Base-by-base conservation (phyloP, 2,797 vertebrate genomes). In the Nyctibius grandis region DNA sequence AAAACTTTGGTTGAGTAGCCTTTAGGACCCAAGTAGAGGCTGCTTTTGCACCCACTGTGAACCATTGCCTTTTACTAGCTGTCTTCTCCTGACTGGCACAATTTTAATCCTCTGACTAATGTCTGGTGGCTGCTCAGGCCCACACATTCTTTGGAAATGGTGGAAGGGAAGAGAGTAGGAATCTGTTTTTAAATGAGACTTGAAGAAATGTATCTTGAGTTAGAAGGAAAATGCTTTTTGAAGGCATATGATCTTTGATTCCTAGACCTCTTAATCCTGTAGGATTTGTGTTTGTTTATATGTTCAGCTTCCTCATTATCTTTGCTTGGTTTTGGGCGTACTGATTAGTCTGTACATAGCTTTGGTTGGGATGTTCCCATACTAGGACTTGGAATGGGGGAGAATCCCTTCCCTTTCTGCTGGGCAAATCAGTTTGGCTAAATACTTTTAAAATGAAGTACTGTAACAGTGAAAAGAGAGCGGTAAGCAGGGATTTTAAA, bases 241-340 rank as follows among this genome's bases (percentile, higher is more conserved):
- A 93, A 90, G 53, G 17, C 74, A 6, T 74, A 6, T 15, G 45
- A 47, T 77, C 74, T 92, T 93, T 85, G 75, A 82, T 91, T 94
- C 15, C 60, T 88, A 53, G 87, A 79, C 33, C 19, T 93, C 53
- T 87, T 95, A 95, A 96, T 93, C 70, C 63, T 69, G 56, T 67
- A 70, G 80, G 67, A 87, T 94, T 97, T 86, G 15, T 69, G 17
- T 85, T 76, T 91, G 91, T 93, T 97, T 95, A 68, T 90, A 44
- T 60, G 44, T 85, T 86, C 34, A 40, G 59, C 59, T 82, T 94
- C 67, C 70, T 79, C 48, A 70, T 93, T 85, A 85, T 91, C 79
- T 95, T 88, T 89, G 84, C 93, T 95, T 97, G 47, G 54, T 38
- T 96, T 93, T 42, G 29, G 31, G 40, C 9, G 1, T 57, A 29